These are phyloP conservation scores for Netelia melanura DNA, from an alignment of 2,888 invertebrate species.

Conservation along the genomic window DNA sequence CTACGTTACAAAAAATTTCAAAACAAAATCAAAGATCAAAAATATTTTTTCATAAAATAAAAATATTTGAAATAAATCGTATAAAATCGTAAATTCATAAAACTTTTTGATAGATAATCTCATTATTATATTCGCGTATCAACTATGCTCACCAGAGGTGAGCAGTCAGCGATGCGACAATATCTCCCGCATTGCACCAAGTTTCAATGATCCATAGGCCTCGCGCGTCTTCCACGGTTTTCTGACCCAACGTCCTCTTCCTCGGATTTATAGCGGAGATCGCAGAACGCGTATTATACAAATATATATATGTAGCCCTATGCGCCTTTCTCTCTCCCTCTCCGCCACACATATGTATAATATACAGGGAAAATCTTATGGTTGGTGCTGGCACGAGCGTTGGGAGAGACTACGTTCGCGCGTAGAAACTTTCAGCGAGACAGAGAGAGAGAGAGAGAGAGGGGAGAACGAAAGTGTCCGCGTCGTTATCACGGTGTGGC, in stretches of 20 bases:
- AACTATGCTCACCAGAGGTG: slow-evolving; percentile 41
- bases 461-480: slow-evolving; percentile 40
- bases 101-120: slow-evolving; percentile 27
- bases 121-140: slow-evolving; percentile 58
- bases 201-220: slow-evolving; percentile 50
- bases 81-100: background rate
- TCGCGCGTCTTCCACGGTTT: slow-evolving; percentile 68
- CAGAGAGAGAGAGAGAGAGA: slow-evolving; percentile 14
- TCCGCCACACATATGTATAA: slow-evolving; percentile 57
- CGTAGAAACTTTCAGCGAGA: slow-evolving; percentile 36
- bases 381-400: slow-evolving; percentile 24
- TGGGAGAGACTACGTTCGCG: slow-evolving; percentile 56
- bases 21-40: background rate
- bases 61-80: background rate
- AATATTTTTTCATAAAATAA: background rate
- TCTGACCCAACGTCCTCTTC: slow-evolving; percentile 72
- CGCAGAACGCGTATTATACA: slow-evolving; percentile 59
- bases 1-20: background rate
- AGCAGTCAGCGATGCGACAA: slow-evolving; percentile 44
- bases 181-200: slow-evolving; percentile 62
- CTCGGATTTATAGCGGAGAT: slow-evolving; percentile 72
- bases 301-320: slow-evolving; percentile 15
- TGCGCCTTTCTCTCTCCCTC: slow-evolving; percentile 44
- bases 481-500: slow-evolving; percentile 64
- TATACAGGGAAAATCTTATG: slow-evolving; percentile 68